Base-by-base conservation (phyloP, 2,888 invertebrate genomes). In the Polydrusus cervinus region DNA sequence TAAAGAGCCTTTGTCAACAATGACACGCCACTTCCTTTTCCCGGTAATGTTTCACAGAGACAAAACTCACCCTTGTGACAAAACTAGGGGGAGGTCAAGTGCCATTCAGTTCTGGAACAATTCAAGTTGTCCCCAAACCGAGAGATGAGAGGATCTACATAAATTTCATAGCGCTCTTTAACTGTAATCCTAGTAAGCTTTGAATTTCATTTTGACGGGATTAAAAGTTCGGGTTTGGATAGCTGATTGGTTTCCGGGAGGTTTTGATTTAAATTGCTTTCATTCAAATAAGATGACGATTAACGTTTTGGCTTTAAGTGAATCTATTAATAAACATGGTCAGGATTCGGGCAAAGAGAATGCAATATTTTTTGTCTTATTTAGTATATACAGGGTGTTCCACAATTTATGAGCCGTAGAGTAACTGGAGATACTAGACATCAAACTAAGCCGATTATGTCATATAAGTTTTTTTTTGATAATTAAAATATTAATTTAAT, bases 111-210 rank as follows among this genome's bases (percentile, higher is more conserved):
- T 18, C 64, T 61, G 73, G 68, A 68, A 74, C 73, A 74, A 74
- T 74, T 69, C 64, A 60, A 60, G 51, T 71, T 65, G 70, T 60
- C 66, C 71, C 53, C 34, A 69, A 71, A 70, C 71, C 75, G 45
- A 71, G 62, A 68, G 67, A 75, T 62, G 68, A 71, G 75, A 71
- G 71, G 75, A 71, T 75, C 71, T 71, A 60, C 75, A 75, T 75
- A 75, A 75, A 75, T 75, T 75, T 75, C 75, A 75, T 75, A 65
- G 69, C 62, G 62, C 62, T 9, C 68, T 68, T 55, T 73, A 62
- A 25, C 62, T 18, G 11, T 74, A 74, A 74, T 68, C 62, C 74
- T 38, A 38, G 34, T 49, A 57, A 62, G 69, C 49, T 74, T 74
- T 68, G 62, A 74, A 74, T 74, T 69, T 74, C 69, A 74, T 74